phyloP scores from a whole-genome alignment of 1,140 invertebrate species.

The Megalopta genalis region DNA sequence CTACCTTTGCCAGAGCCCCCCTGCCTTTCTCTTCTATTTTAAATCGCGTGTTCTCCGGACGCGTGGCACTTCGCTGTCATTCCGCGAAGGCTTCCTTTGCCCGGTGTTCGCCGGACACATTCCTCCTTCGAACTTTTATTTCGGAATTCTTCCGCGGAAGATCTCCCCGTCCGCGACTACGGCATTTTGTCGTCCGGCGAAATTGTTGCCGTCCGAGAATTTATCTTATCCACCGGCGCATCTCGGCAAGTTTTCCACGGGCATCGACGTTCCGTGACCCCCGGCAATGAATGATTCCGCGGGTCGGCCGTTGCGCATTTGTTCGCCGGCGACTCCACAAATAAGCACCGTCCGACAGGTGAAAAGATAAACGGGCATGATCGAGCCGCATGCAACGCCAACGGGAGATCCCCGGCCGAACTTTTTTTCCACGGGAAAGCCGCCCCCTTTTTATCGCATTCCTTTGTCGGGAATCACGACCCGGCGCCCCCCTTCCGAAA shows the following conservation, averaged over 20 bases:
- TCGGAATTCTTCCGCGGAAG: neutral
- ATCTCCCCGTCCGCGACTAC: no score
- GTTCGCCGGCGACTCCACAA: neutral
- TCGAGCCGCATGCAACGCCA: conserved; percentile 1
- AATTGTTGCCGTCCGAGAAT: neutral
- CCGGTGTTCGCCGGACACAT: neutral
- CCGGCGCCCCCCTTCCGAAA: no score
- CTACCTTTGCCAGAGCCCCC: neutral
- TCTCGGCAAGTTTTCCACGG: neutral
- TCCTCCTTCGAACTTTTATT: neutral
- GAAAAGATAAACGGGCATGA: neutral
- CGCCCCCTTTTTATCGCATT: neutral
- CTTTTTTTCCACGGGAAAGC: neutral
- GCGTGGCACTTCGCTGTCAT: neutral
- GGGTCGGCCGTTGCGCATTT: neutral
- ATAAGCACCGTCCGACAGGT: neutral
- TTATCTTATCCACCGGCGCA: no score
- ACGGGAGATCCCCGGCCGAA: no score
- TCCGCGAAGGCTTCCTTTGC: neutral
- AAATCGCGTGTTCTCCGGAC: conserved; percentile 10
- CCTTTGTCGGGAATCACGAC: neutral
- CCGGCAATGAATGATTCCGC: neutral
- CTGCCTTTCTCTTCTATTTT: conserved; percentile 25
- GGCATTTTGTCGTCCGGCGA: neutral
- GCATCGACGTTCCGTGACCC: neutral